Conservation (phyloP, 2,888 invertebrate genomes). For the Gasteruption jaculator region DNA sequence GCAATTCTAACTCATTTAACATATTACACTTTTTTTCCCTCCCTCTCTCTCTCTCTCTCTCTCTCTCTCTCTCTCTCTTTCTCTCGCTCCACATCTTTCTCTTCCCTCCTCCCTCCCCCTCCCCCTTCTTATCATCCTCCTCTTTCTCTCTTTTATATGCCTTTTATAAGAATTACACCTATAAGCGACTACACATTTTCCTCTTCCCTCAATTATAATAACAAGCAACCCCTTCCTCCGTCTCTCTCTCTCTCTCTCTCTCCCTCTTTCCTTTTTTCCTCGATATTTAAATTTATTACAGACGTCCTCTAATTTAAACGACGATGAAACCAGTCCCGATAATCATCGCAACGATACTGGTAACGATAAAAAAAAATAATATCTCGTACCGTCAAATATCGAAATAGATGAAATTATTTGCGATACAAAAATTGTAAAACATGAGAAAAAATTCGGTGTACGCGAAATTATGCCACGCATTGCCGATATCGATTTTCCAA, state of each 20-base stretch:
- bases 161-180: no score
- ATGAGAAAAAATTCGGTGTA: no score
- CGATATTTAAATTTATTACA: background rate
- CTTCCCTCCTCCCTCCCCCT: background rate
- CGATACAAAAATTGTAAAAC: no score
- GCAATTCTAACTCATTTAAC: no score
- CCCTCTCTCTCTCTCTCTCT: conserved; percentile 5
- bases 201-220: background rate
- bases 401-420: no score
- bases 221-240: background rate
- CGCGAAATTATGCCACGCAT: no score
- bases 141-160: no score
- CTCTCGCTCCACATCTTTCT: conserved; percentile 1
- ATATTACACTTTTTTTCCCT: background rate
- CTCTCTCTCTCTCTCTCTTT: conserved; percentile 3
- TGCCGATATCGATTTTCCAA: no score
- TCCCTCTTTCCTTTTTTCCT: background rate
- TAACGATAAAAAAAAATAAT: no score
- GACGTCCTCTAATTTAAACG: no score
- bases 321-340: no score
- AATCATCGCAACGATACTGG: background rate
- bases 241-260: background rate
- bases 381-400: no score
- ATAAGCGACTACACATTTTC: background rate
- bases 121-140: conserved; percentile 1